A percentile compares a stretch with the other conserved stretches of the same genome.
phyloP scores from a whole-genome alignment of 1,140 invertebrate species.

The Drosophila kurseongensis region DNA sequence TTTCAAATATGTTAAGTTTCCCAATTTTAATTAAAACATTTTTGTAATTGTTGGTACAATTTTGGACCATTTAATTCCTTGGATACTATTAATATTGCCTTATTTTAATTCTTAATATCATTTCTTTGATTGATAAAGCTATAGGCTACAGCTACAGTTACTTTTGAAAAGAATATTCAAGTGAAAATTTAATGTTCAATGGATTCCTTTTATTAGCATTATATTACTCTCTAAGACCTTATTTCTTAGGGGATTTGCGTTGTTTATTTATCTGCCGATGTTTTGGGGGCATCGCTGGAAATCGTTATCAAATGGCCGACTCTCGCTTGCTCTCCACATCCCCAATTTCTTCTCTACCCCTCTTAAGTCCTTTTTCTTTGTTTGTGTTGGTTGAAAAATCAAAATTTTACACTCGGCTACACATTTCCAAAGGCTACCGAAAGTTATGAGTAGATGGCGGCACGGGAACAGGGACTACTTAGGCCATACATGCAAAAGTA shows the following conservation, averaged over 20 bases:
- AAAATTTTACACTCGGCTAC: conserved; percentile 76
- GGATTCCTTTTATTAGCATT: background rate
- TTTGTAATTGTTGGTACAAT: no score
- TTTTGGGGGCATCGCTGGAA: conserved; percentile 8
- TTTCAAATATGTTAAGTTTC: no score
- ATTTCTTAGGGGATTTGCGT: conserved; percentile 15
- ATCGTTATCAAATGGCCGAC: conserved; percentile 18
- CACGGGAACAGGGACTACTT: conserved; percentile 20
- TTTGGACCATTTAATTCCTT: no score
- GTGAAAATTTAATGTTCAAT: background rate
- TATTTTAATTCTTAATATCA: no score
- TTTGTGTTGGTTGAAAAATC: conserved; percentile 70
- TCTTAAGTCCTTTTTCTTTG: conserved; percentile 8
- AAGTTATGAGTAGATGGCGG: conserved; percentile 49
- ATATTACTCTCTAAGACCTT: background rate
- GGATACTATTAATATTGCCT: no score
- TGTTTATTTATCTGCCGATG: conserved; percentile 20
- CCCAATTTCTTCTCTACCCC: background rate
- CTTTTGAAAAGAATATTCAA: background rate
- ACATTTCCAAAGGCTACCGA: conserved; percentile 71
- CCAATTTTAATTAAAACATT: no score
- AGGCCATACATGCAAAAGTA: conserved; percentile 36
- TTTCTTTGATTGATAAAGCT: no score
- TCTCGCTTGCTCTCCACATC: conserved; percentile 18
- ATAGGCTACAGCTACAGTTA: no score